phyloP scores from a whole-genome alignment of 2,113 vertebrate species.

The Anhinga anhinga region DNA sequence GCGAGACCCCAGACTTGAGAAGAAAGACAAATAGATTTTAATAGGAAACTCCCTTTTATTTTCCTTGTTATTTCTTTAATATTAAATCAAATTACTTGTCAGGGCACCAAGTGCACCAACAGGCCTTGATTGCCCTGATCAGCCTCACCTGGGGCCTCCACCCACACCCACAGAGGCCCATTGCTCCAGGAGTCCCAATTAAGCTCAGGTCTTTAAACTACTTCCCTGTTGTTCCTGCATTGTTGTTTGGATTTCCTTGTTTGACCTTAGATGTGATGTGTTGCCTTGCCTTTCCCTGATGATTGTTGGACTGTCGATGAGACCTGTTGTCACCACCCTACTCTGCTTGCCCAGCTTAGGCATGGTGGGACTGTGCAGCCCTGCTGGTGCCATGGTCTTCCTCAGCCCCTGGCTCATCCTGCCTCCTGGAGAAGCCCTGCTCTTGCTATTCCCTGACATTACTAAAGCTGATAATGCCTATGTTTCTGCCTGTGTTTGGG shows the following conservation, averaged over 20 bases:
- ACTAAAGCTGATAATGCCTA: background rate
- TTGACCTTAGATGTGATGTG: background rate
- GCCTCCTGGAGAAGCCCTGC: background rate
- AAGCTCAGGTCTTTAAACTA: background rate
- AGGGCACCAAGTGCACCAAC: background rate
- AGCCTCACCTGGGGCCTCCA: background rate
- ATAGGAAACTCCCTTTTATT: rapidly evolving
- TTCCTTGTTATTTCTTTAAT: background rate
- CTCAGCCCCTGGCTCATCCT: background rate
- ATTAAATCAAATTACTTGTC: background rate
- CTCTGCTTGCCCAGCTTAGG: background rate
- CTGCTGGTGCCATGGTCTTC: background rate
- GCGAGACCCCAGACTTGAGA: background rate
- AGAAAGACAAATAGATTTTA: background rate
- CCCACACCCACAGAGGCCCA: background rate
- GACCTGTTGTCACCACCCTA: background rate
- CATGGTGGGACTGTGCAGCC: background rate
- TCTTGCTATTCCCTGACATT: background rate
- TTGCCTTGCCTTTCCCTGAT: background rate
- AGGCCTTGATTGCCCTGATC: background rate
- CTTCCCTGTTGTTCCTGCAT: background rate
- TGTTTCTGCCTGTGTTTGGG: background rate
- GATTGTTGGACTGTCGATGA: background rate
- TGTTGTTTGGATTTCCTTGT: background rate
- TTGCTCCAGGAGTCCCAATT: background rate